These are phyloP conservation scores for Eumerus sabulonum DNA, from an alignment of 2,888 invertebrate genomes.

Conservation along the genomic window DNA sequence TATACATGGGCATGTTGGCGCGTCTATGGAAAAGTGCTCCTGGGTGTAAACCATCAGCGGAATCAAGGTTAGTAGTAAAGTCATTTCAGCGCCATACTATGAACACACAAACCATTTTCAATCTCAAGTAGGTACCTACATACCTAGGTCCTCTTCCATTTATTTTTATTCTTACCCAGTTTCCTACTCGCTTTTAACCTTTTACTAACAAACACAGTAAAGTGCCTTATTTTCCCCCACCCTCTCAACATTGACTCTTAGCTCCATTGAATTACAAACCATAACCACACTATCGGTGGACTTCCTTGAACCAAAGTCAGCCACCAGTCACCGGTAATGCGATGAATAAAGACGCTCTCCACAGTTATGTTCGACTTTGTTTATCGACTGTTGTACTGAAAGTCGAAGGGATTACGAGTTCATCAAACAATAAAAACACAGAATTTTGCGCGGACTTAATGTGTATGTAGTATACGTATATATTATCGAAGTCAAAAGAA, in stretches of 20 bases:
- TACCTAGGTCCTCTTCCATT: not conserved
- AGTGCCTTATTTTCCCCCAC: not conserved
- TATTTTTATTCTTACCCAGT: not conserved
- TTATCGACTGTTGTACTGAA: slow-evolving; percentile 23
- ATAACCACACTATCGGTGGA: slow-evolving; percentile 6
- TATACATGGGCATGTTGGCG: slow-evolving; percentile 94
- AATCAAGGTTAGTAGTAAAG: slow-evolving; percentile 79
- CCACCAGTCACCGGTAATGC: slow-evolving; percentile 2
- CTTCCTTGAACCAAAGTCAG: not conserved
- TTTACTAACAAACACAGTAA: slow-evolving; percentile 10
- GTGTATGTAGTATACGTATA: too few relatives aligned
- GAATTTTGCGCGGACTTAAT: not conserved
- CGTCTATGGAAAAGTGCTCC: slow-evolving; percentile 90
- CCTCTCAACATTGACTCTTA: not conserved
- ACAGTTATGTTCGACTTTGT: slow-evolving; percentile 4
- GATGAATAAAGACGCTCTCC: not conserved
- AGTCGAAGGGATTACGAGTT: slow-evolving; percentile 15
- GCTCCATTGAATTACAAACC: slow-evolving; percentile 22
- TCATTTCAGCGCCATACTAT: slow-evolving; percentile 2
- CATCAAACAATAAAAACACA: not conserved
- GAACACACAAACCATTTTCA: slow-evolving; percentile 3
- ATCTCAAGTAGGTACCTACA: not conserved
- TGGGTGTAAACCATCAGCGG: slow-evolving; percentile 89
- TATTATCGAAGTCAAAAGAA: too few relatives aligned
- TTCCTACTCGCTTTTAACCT: not conserved